phyloP scores from a whole-genome alignment of 2,797 vertebrate genomes.

The Chrosomus eos region DNA sequence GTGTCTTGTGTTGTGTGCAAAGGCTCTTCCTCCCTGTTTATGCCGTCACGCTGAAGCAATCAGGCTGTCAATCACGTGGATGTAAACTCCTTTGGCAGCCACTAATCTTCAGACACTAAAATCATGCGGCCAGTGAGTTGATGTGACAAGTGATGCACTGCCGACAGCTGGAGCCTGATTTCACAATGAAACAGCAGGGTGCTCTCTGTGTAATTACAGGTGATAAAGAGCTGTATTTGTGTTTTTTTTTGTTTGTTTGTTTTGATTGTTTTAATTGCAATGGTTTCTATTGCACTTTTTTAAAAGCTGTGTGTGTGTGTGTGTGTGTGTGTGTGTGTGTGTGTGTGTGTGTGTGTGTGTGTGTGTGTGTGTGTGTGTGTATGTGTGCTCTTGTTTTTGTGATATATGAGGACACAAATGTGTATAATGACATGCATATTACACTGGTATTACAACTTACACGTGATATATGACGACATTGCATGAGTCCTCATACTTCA shows the following conservation, averaged over 20 bases:
- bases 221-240: constrained; percentile 1
- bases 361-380: too few relatives aligned
- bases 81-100: constrained; percentile 37
- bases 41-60: constrained; percentile 23
- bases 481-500: too few relatives aligned
- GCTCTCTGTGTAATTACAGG: background rate
- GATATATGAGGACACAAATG: too few relatives aligned
- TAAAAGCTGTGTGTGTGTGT: background rate
- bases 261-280: background rate
- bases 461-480: too few relatives aligned
- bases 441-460: too few relatives aligned
- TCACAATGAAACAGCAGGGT: background rate
- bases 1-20: constrained; percentile 12
- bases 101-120: constrained; percentile 27
- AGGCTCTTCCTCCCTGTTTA: constrained; percentile 29
- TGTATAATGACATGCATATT: too few relatives aligned
- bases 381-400: too few relatives aligned
- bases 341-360: too few relatives aligned
- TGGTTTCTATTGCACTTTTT: background rate
- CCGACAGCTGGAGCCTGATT: constrained; percentile 32
- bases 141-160: constrained; percentile 36
- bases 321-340: too few relatives aligned
- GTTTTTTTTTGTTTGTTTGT: background rate
- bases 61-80: constrained; percentile 44
- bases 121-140: constrained; percentile 3